Percentiles rank a stretch among this genome's conserved stretches.
Conservation (phyloP, 2,797 vertebrate species). For the Sebastolobus altivelis region DNA sequence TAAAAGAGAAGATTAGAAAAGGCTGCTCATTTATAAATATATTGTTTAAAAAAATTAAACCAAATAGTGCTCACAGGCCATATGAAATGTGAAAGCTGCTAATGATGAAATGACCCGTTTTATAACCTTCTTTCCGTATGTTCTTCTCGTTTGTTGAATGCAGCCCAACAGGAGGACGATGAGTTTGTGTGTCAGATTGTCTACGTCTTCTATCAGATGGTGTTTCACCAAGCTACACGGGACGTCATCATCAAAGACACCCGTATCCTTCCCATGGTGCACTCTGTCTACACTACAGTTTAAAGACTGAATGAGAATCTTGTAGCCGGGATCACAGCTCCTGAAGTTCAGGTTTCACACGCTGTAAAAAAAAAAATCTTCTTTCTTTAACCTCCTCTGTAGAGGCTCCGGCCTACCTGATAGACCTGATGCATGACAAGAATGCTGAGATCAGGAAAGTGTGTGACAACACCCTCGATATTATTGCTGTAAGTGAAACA, state of each 20-base stretch:
- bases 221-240: constrained; percentile 97
- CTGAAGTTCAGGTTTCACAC: neutral
- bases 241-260: constrained; percentile 98
- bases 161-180: constrained; percentile 96
- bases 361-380: too few relatives aligned
- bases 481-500: constrained; percentile 90
- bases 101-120: neutral
- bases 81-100: neutral
- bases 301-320: neutral
- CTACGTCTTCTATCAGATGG: constrained; percentile 99
- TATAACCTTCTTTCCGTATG: neutral
- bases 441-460: constrained; percentile 96
- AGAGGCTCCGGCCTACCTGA: constrained; percentile 97
- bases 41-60: neutral
- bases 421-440: constrained; percentile 97
- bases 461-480: constrained; percentile 96
- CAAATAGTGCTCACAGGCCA: neutral
- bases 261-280: constrained; percentile 89
- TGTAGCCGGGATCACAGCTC: neutral
- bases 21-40: neutral
- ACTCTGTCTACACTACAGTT: neutral
- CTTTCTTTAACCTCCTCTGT: constrained; percentile 59
- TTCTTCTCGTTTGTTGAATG: constrained; percentile 23
- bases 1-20: too few relatives aligned
- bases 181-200: constrained; percentile 99